Conservation (phyloP, 1,140 invertebrate species). For the Cherax destructor region DNA sequence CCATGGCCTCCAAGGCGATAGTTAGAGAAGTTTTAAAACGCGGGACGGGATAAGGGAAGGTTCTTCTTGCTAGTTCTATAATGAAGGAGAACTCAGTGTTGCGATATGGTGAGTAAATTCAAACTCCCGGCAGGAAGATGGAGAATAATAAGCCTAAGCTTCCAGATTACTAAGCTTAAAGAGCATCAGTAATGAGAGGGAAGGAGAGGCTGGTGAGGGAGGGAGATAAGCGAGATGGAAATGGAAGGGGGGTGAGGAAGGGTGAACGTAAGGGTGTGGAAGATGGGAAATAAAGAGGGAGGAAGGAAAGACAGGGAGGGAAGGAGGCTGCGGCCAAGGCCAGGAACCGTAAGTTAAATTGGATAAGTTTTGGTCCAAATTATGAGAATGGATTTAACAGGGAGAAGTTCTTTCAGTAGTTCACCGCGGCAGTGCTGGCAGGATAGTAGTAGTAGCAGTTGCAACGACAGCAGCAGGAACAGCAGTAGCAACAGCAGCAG, state of each 20-base stretch:
- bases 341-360: background rate
- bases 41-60: no score
- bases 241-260: no score
- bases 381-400: conserved; percentile 4
- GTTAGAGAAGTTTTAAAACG: no score
- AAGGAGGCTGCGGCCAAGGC: background rate
- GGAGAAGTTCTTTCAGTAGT: background rate
- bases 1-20: no score
- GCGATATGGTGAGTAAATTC: background rate
- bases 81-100: no score
- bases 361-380: conserved; percentile 6
- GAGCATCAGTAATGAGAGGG: background rate
- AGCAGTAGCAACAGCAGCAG: no score
- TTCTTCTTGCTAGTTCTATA: no score
- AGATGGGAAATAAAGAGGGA: background rate
- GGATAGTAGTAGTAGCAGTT: background rate
- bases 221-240: no score
- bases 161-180: background rate
- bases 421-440: background rate
- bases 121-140: background rate
- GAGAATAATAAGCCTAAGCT: no score
- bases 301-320: background rate
- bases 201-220: no score
- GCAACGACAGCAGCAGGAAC: no score
- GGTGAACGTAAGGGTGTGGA: background rate